These are phyloP conservation scores for Piprites chloris DNA, from an alignment of 2,113 vertebrate species.

Conservation along the genomic window DNA sequence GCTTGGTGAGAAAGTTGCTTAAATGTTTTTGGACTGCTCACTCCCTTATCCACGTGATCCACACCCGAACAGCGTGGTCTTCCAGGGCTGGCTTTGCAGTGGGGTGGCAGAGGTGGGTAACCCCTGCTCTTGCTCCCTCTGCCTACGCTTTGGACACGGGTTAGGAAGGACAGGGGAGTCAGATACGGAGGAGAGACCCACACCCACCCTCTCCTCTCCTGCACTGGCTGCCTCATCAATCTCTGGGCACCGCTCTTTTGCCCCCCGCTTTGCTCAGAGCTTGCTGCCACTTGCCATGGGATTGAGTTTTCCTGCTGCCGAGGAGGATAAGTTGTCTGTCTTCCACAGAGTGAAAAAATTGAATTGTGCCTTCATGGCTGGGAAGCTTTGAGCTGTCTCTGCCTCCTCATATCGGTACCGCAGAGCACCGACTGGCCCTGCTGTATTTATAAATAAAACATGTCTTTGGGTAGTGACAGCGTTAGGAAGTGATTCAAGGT, in stretches of 20 bases:
- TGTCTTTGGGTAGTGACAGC: background rate
- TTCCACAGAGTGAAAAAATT: background rate
- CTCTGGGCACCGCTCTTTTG: background rate
- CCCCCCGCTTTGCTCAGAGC: background rate
- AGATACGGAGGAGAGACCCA: background rate
- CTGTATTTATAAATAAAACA: conserved; percentile 42
- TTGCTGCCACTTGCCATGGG: background rate
- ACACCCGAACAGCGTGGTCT: background rate
- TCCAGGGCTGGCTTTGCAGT: background rate
- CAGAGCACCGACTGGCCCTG: background rate
- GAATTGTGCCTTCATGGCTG: conserved; percentile 35
- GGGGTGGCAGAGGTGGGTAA: background rate
- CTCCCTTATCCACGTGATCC: background rate
- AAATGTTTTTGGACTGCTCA: background rate
- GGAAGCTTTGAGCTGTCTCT: conserved; percentile 20
- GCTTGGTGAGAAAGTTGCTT: background rate
- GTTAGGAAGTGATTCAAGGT: background rate
- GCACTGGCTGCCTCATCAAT: background rate
- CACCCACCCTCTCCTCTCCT: background rate
- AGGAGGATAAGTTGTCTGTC: background rate
- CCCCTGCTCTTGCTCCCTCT: background rate
- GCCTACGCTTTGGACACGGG: background rate
- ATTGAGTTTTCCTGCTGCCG: background rate
- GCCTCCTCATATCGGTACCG: background rate
- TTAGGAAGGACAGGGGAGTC: background rate